These are phyloP conservation scores for Tolypeutes matacus DNA, from an alignment of 2,797 vertebrate species.

Conservation along the genomic window DNA sequence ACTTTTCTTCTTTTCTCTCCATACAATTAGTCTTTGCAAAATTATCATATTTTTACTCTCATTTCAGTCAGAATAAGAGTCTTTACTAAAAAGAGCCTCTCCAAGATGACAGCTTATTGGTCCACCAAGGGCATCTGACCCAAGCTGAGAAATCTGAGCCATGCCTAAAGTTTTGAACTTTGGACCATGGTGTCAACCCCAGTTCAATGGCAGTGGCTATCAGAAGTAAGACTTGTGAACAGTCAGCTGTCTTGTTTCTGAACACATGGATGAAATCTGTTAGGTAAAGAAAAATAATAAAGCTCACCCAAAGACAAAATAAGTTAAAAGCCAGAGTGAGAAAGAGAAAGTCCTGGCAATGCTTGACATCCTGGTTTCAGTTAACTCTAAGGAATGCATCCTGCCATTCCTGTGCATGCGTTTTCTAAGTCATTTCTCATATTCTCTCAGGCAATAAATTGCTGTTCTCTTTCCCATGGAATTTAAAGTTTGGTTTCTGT, in stretches of 20 bases:
- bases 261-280: background rate
- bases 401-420: background rate
- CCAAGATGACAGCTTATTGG: background rate
- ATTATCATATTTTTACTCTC: background rate
- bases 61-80: background rate
- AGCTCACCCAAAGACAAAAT: background rate
- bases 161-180: constrained; percentile 6
- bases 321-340: background rate
- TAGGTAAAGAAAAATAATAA: background rate
- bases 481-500: constrained; percentile 16
- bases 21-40: background rate
- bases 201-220: background rate
- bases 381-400: background rate
- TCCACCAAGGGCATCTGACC: background rate
- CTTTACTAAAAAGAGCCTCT: background rate
- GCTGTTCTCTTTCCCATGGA: background rate
- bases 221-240: constrained; percentile 1
- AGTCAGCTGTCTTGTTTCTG: background rate
- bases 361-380: background rate
- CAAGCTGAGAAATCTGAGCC: background rate
- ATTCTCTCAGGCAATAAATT: background rate
- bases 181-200: background rate
- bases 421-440: background rate
- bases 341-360: background rate
- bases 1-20: background rate